Base-by-base conservation (phyloP, 2,113 vertebrate species). In the Poecile atricapillus region DNA sequence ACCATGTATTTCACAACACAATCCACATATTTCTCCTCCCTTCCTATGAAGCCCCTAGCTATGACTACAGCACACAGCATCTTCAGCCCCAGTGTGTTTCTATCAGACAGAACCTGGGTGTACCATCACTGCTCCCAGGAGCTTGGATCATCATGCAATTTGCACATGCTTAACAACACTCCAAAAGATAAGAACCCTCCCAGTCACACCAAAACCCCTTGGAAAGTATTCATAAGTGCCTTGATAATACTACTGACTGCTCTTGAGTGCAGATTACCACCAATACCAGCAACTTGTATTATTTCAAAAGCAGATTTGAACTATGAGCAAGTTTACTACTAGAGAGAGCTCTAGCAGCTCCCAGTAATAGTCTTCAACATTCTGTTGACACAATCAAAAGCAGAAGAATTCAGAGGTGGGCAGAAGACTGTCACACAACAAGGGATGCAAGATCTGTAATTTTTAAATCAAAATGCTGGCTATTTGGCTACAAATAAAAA, bases 401-500 rank as follows among this genome's bases (percentile, higher is more conserved):
- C 20, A 79, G 78, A 14, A 56, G 27, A 83, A 87, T 4, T 33
- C 25, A 74, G 17, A 28, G 13, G 7, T 53, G 24, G 22, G 20
- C 28, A 95, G 47, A 89, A 67, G 13, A 67, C 18, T n/a, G 23
- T 23, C 19, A 58, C 14, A 8, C 0, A 0, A 47, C 14, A 79
- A 89, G 7, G 13, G 28, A 73, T 0, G 0, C 1, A 9, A 9
- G 35, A 73, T 28, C 23, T 2, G 0, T 37, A 58, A 11, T 33
- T 58, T 73, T 69, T 58, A 83, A 91, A 83, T 10, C 50, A 74
- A 77, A 80, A 80, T 22, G 10, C 9, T 58, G 85, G 27, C 9
- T 62, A 58, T 64, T 53, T 68, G 17, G 6, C 46, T 77, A 80
- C 31, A 73, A 89, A 75, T 19, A 71, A 76, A 76, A 85, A 44